Percentiles rank a stretch among this genome's conserved stretches.
phyloP scores from a whole-genome alignment of 2,797 vertebrate genomes.

The Halcyon smyrnensis region DNA sequence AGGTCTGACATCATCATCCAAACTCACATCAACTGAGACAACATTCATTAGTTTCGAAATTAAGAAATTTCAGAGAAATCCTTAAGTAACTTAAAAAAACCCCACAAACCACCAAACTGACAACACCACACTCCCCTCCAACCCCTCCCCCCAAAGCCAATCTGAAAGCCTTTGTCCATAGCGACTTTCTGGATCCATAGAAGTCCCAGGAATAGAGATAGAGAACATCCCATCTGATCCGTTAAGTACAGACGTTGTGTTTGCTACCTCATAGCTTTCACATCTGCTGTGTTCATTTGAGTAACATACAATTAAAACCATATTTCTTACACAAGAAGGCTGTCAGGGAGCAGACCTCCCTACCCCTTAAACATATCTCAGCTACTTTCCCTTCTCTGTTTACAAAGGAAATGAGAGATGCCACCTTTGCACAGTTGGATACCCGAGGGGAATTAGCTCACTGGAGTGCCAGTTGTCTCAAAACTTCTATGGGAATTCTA shows the following conservation, averaged over 20 bases:
- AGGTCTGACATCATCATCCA: background rate
- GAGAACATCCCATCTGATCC: background rate
- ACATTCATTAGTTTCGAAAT: background rate
- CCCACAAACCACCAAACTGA: too few species aligned
- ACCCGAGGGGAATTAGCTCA: background rate
- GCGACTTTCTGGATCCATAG: background rate
- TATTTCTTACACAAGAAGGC: background rate
- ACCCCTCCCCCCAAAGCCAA: too few species aligned
- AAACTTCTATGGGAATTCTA: background rate
- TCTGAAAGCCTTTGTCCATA: background rate
- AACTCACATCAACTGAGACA: background rate
- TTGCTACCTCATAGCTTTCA: background rate
- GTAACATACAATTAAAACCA: background rate
- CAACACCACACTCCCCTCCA: too few species aligned
- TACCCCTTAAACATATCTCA: background rate
- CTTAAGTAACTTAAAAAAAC: background rate
- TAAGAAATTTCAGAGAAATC: background rate
- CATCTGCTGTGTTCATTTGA: background rate
- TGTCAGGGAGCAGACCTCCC: background rate
- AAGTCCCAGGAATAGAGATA: background rate
- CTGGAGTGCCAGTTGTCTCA: background rate
- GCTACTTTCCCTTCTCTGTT: background rate
- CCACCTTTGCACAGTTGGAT: background rate
- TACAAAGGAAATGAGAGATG: background rate
- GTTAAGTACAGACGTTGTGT: background rate